Conservation (phyloP, 2,888 invertebrate species). For the Callyntrura guangdongensis region DNA sequence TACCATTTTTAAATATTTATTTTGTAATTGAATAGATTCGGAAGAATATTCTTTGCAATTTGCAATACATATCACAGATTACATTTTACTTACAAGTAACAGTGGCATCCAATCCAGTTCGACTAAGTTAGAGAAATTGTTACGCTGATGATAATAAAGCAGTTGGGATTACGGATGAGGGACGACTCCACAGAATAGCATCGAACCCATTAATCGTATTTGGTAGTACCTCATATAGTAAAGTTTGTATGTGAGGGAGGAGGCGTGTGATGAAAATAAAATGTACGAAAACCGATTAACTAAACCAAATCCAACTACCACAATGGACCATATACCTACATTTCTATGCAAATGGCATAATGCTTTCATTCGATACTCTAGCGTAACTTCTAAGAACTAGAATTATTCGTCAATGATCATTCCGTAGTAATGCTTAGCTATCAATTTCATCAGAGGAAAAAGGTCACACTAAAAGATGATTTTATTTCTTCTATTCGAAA, state of each 20-base stretch:
- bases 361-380: background rate
- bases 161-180: too few species aligned
- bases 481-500: constrained; percentile 65
- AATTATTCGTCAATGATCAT: background rate
- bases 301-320: background rate
- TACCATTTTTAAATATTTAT: too few species aligned
- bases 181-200: too few species aligned
- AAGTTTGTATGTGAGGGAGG: background rate
- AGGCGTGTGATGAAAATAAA: background rate
- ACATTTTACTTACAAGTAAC: too few species aligned
- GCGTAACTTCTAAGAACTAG: background rate
- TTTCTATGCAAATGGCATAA: constrained; percentile 1
- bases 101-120: too few species aligned
- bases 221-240: background rate
- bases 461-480: constrained; percentile 39
- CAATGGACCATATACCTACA: background rate
- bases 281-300: background rate
- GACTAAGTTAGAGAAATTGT: too few species aligned
- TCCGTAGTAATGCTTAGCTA: constrained; percentile 17
- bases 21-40: too few species aligned
- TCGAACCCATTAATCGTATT: too few species aligned
- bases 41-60: too few species aligned
- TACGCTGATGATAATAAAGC: too few species aligned
- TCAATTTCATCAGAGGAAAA: background rate
- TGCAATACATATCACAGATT: too few species aligned